Conservation (phyloP, 2,888 invertebrate genomes). For the Drosophila cognata region DNA sequence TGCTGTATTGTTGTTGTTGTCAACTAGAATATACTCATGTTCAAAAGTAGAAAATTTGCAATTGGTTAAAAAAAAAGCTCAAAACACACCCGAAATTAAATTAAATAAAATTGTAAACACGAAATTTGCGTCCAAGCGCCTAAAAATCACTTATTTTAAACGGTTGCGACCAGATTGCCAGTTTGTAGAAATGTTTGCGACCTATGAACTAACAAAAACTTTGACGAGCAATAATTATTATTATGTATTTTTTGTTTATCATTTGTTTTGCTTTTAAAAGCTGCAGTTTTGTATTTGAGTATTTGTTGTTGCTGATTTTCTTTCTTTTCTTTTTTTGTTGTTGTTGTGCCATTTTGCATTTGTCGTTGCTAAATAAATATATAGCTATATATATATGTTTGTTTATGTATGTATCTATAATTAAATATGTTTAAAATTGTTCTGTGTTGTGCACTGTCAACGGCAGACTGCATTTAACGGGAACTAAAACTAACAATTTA, state of each 20-base stretch:
- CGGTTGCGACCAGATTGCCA: slow-evolving; percentile 44
- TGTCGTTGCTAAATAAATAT: slow-evolving; percentile 60
- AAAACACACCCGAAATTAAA: slow-evolving; percentile 32
- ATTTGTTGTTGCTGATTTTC: slow-evolving; percentile 48
- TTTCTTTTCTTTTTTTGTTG: slow-evolving; percentile 36
- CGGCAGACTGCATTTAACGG: slow-evolving; percentile 49
- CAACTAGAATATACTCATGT: slow-evolving; percentile 83
- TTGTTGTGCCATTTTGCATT: slow-evolving; percentile 65
- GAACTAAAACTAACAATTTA: slow-evolving; percentile 57
- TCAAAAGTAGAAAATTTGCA: slow-evolving; percentile 43
- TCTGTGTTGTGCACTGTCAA: slow-evolving; percentile 55
- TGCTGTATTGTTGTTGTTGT: slow-evolving; percentile 61
- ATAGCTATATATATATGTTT: slow-evolving; percentile 31
- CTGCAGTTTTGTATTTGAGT: slow-evolving; percentile 57
- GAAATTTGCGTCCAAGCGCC: slow-evolving; percentile 46
- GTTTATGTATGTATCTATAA: slow-evolving; percentile 51
- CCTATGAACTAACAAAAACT: slow-evolving; percentile 70
- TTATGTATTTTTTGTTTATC: slow-evolving; percentile 39
- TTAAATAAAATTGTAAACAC: slow-evolving; percentile 29
- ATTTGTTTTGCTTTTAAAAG: slow-evolving; percentile 27
- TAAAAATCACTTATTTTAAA: slow-evolving; percentile 78
- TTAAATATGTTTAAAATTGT: slow-evolving; percentile 45
- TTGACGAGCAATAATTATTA: slow-evolving; percentile 68
- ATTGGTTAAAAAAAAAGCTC: slow-evolving; percentile 17
- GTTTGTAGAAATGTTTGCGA: slow-evolving; percentile 64